phyloP scores from a whole-genome alignment of 1,140 invertebrate species.

The Bombus polaris region DNA sequence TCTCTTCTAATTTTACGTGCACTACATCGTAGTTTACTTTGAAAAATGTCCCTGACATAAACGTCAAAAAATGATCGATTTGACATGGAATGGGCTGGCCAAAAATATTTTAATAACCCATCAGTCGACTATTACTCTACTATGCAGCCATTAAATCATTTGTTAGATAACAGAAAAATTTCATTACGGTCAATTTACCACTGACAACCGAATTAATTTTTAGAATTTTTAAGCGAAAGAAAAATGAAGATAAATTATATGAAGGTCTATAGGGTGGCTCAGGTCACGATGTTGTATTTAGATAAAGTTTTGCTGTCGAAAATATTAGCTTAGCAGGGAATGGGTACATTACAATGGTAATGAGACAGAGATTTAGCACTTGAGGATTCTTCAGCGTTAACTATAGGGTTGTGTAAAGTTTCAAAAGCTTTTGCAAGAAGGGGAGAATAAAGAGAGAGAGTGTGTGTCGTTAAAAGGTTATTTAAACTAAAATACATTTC shows the following conservation, averaged over 20 bases:
- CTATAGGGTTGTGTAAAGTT: constrained; percentile 11
- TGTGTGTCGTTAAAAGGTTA: not conserved
- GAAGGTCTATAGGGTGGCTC: not conserved
- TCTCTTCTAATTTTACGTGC: not conserved
- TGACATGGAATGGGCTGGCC: not conserved
- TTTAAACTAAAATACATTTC: not conserved
- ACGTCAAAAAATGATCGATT: not conserved
- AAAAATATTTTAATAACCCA: not conserved
- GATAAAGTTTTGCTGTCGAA: constrained; percentile 14
- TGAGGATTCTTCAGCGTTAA: constrained; percentile 15
- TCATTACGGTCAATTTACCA: not conserved
- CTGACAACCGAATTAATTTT: not conserved
- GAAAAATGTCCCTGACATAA: not conserved
- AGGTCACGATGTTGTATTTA: not conserved
- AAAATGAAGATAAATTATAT: too few species aligned
- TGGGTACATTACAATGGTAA: constrained; percentile 29
- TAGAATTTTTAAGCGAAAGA: not conserved
- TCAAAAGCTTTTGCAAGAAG: not conserved
- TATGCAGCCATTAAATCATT: not conserved
- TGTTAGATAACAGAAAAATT: not conserved
- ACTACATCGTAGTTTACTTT: not conserved
- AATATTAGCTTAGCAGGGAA: constrained; percentile 7
- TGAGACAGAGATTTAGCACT: constrained; percentile 19
- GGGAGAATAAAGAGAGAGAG: not conserved
- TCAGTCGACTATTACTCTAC: not conserved